Base-by-base conservation (phyloP, 2,888 invertebrate species). In the Dolichopus griseipennis region DNA sequence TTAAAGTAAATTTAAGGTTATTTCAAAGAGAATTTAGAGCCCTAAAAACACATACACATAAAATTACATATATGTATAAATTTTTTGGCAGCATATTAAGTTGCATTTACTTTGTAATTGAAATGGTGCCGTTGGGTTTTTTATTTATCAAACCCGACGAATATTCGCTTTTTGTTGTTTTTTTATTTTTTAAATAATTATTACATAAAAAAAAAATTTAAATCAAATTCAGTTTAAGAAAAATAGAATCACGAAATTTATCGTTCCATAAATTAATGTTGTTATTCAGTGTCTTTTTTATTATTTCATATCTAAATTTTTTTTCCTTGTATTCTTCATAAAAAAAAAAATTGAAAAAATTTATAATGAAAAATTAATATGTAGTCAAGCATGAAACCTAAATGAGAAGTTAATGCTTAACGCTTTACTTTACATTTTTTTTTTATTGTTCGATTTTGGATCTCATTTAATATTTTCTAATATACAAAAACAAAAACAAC, bases 251-350 rank as follows among this genome's bases (percentile, higher is more conserved):
- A 43, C 43, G 43, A 43, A 43, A 43, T 43, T 43, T 43, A 43
- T 43, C 43, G 43, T 43, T 43, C 43, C 43, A 43, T 43, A 43
- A 43, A 43, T 43, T 43, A 43, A 43, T 43, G 43, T n/a, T n/a
- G n/a, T 43, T 43, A 43, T 43, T 43, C 43, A 43, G 43, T 15
- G 43, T 52, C 6, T 52, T 52, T 52, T 52, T 18, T 52, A n/a
- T 52, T 52, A n/a, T 52, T 52, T 6, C 15, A 12, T 52, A 12
- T 52, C 18, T 52, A 18, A 18, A 52, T 52, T 52, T 52, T 52
- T 52, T 18, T 52, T 52, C 2, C 18, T 52, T 52, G 52, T 52
- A 52, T 18, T 18, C 52, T 18, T 18, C 2, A 18, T 18, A 41
- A 41, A 12, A 41, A 41, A 12, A 41, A 41, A 9, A 41, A 41